Evolutionary conservation across 2,797 vertebrate species (phyloP).

Genomic region (Sebastes hubbsi): DNA sequence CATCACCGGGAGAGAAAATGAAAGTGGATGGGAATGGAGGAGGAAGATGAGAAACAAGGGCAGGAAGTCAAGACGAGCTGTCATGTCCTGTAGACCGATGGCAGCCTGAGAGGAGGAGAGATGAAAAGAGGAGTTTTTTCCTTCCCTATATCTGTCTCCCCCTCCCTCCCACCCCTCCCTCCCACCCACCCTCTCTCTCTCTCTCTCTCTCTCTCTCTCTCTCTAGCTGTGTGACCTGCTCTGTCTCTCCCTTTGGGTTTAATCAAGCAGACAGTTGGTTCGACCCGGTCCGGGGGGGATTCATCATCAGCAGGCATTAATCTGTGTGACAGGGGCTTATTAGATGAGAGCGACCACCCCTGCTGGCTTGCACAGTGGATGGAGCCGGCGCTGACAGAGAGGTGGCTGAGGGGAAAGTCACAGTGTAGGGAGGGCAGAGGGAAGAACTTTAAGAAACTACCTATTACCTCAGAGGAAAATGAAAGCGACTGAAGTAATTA

Average conservation of each 20-base stretch:
- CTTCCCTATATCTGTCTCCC: neutral
- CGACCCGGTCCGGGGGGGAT: conserved; percentile 36
- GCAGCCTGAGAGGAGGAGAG: conserved; percentile 29
- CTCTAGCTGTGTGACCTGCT: conserved; percentile 27
- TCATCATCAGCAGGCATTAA: conserved; percentile 62
- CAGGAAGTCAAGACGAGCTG: conserved; percentile 50
- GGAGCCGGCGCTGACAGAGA: conserved; percentile 45
- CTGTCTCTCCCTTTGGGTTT: conserved; percentile 56
- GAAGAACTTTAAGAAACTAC: conserved; percentile 19
- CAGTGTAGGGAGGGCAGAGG: conserved; percentile 10
- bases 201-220: neutral
- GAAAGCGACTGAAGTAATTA: neutral
- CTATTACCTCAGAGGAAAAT: neutral
- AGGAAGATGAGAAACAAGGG: conserved; percentile 33
- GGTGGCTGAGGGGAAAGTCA: conserved; percentile 69
- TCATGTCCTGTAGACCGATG: conserved; percentile 45
- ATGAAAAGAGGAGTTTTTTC: conserved; percentile 23
- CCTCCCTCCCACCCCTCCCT: neutral
- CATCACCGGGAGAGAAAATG: conserved; percentile 16
- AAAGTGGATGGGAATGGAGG: conserved; percentile 7
- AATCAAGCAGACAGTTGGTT: conserved; percentile 67
- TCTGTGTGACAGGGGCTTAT: conserved; percentile 72
- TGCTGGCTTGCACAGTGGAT: conserved; percentile 65
- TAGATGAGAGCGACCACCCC: conserved; percentile 64
- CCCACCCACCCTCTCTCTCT: neutral